Evolutionary conservation across 2,113 vertebrate genomes (phyloP).

Genomic region (Mesocricetus auratus): DNA sequence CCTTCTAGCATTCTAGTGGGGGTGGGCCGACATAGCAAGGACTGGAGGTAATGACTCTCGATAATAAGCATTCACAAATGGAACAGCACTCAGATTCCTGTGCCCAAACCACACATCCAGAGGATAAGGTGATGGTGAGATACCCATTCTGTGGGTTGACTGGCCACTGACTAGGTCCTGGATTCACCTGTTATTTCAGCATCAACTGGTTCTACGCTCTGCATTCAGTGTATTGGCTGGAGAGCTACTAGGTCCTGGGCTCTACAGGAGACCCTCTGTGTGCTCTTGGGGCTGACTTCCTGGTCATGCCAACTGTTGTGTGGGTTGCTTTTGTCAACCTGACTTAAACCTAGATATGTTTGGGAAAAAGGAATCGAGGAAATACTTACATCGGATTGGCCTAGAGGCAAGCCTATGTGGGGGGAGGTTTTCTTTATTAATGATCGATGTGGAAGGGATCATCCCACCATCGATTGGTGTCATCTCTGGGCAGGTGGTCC

Average conservation of each 20-base stretch:
- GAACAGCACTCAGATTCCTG: background rate
- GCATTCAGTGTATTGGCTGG: fast-evolving
- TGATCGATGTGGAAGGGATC: too few relatives aligned
- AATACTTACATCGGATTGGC: background rate
- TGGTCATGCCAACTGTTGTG: background rate
- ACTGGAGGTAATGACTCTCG: background rate
- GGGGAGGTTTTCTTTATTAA: background rate
- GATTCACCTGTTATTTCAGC: background rate
- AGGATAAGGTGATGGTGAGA: background rate
- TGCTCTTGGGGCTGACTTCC: background rate
- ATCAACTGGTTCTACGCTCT: background rate
- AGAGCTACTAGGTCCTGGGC: fast-evolving
- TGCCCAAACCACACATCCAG: background rate
- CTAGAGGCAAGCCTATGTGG: background rate
- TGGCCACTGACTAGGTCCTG: background rate
- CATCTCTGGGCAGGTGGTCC: background rate
- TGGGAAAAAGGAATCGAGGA: background rate
- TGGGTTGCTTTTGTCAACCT: background rate
- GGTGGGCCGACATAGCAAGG: background rate
- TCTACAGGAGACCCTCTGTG: background rate
- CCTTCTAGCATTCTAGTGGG: background rate
- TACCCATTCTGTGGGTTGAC: background rate
- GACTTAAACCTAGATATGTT: background rate
- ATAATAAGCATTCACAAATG: background rate
- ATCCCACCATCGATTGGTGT: fast-evolving